Conservation (phyloP, 2,113 vertebrate genomes). For the Euleptes europaea region DNA sequence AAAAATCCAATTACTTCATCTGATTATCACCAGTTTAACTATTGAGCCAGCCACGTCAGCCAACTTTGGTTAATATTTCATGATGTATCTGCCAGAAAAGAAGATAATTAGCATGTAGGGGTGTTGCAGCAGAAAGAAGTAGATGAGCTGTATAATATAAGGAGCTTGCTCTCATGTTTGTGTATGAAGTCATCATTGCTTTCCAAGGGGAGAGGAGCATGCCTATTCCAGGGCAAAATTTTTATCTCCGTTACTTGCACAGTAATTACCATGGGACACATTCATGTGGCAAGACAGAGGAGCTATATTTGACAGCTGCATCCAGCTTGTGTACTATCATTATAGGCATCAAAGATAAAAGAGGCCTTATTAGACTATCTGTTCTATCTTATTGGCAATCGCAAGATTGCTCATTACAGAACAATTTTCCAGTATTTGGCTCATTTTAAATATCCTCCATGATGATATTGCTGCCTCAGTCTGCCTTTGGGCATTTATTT, state of each 20-base stretch:
- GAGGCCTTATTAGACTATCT: constrained; percentile 20
- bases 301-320: constrained; percentile 24
- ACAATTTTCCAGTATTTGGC: constrained; percentile 6
- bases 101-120: constrained; percentile 34
- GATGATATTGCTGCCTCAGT: neutral
- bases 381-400: neutral
- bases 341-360: constrained; percentile 25
- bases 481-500: constrained; percentile 17
- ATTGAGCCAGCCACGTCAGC: constrained; percentile 23
- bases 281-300: constrained; percentile 15
- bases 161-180: constrained; percentile 17
- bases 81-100: constrained; percentile 27
- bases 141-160: constrained; percentile 15
- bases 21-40: constrained; percentile 21
- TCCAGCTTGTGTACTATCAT: constrained; percentile 23
- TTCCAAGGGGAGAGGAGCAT: constrained; percentile 9
- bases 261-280: constrained; percentile 16
- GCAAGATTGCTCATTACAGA: constrained; percentile 32
- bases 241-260: constrained; percentile 22
- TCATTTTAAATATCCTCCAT: constrained; percentile 31
- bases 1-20: constrained; percentile 18
- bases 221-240: constrained; percentile 3
- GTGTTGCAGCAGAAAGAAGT: constrained; percentile 16
- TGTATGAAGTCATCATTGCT: constrained; percentile 12
- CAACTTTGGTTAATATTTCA: constrained; percentile 41